Evolutionary conservation across 1,140 invertebrate species (phyloP).

Genomic region (Lasioglossum baleicum): DNA sequence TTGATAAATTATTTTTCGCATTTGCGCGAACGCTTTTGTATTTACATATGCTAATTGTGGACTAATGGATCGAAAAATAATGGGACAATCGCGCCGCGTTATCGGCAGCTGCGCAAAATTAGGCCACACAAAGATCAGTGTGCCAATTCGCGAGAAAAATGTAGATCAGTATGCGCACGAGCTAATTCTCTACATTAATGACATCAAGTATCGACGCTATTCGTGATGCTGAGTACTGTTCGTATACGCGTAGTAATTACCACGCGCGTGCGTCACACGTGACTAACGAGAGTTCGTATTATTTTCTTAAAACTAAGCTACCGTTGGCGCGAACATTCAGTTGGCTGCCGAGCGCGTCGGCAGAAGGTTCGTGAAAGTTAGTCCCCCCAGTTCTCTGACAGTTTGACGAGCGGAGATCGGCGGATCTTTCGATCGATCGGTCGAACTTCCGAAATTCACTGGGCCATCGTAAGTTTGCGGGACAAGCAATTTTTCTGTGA

Average conservation of each 20-base stretch:
- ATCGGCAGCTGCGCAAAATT: background rate
- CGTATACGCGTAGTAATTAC: background rate
- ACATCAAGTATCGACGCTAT: no score
- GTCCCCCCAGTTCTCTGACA: background rate
- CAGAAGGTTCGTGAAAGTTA: conserved; percentile 1
- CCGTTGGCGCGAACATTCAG: background rate
- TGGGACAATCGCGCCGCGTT: accelerated
- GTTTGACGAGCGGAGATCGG: background rate
- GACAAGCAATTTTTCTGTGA: background rate
- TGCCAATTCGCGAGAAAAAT: background rate
- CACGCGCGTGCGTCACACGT: conserved; percentile 10
- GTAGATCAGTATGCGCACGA: background rate
- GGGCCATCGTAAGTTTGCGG: no score
- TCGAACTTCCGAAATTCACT: background rate
- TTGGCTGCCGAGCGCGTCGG: background rate
- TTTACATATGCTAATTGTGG: background rate
- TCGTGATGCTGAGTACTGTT: background rate
- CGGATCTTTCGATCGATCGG: background rate
- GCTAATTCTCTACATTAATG: no score
- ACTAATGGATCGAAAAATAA: background rate
- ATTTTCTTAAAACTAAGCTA: conserved; percentile 1
- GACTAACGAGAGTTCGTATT: background rate
- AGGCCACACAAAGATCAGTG: background rate
- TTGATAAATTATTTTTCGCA: background rate
- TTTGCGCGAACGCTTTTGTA: background rate